Evolutionary conservation across 2,113 vertebrate genomes (phyloP).

Genomic region (Silurus glanis): DNA sequence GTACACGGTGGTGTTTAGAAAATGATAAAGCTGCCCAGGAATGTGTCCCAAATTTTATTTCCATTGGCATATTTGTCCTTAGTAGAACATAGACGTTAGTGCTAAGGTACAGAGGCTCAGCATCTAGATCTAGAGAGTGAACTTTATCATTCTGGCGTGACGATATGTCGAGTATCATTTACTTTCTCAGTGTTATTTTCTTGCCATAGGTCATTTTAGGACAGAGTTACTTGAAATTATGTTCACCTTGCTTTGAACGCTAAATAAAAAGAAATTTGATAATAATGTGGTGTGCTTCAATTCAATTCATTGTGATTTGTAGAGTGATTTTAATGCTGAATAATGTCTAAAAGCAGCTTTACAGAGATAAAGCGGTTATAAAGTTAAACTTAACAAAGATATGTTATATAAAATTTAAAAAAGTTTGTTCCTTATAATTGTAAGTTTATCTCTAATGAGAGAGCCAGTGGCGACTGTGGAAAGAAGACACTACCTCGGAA

Average conservation of each 20-base stretch:
- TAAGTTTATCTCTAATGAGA: no score
- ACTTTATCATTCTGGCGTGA: not conserved
- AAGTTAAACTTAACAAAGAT: no score
- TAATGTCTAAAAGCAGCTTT: no score
- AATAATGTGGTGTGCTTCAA: not conserved
- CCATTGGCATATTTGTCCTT: not conserved
- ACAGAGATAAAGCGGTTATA: no score
- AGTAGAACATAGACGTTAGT: not conserved
- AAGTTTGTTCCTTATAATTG: no score
- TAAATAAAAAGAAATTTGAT: conserved; percentile 17
- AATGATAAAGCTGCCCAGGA: not conserved
- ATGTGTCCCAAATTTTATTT: not conserved
- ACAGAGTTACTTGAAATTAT: not conserved
- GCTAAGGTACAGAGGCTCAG: not conserved
- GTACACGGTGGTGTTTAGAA: not conserved
- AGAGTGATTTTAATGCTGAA: no score
- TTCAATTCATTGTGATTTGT: no score
- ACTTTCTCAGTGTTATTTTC: conserved; percentile 27
- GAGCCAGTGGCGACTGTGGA: not conserved
- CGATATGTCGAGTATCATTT: not conserved
- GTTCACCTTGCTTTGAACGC: not conserved
- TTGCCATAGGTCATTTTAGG: not conserved
- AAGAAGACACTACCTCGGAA: no score
- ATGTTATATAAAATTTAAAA: no score
- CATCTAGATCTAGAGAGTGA: not conserved